A percentile compares a stretch with the other conserved stretches of the same genome.
Conservation (phyloP, 2,888 invertebrate species). For the Kuschelorhynchus macadamiae region DNA sequence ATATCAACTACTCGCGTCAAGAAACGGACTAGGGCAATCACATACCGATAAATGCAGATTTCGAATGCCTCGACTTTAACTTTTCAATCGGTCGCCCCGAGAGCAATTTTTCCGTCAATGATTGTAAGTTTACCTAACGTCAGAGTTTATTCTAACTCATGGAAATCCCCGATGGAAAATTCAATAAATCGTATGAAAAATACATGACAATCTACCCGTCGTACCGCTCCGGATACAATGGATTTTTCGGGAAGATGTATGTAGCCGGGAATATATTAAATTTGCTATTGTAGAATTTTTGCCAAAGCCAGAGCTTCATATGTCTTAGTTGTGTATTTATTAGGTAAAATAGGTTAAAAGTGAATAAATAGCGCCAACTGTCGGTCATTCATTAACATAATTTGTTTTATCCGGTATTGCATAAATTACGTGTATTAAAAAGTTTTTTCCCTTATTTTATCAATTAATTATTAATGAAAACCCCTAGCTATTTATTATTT, state of each 20-base stretch:
- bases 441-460: no score
- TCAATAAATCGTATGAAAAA: slow-evolving; percentile 52
- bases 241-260: slow-evolving; percentile 38
- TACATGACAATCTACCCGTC: slow-evolving; percentile 50
- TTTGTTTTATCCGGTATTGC: no score
- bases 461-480: no score
- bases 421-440: no score
- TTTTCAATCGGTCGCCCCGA: slow-evolving; percentile 37
- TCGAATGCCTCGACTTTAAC: slow-evolving; percentile 29
- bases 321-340: slow-evolving; percentile 26
- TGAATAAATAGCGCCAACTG: no score
- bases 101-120: slow-evolving; percentile 42
- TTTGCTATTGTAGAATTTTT: slow-evolving; percentile 38
- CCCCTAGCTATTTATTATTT: no score
- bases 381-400: no score
- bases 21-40: slow-evolving; percentile 23
- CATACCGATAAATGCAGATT: slow-evolving; percentile 29
- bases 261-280: slow-evolving; percentile 42
- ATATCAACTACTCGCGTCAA: no score
- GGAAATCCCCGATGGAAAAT: slow-evolving; percentile 45
- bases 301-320: slow-evolving; percentile 21
- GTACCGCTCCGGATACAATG: slow-evolving; percentile 40
- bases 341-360: no score
- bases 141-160: slow-evolving; percentile 46
- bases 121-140: slow-evolving; percentile 49